Conservation (phyloP, 2,797 vertebrate genomes). For the Hypotaenidia philippensis region DNA sequence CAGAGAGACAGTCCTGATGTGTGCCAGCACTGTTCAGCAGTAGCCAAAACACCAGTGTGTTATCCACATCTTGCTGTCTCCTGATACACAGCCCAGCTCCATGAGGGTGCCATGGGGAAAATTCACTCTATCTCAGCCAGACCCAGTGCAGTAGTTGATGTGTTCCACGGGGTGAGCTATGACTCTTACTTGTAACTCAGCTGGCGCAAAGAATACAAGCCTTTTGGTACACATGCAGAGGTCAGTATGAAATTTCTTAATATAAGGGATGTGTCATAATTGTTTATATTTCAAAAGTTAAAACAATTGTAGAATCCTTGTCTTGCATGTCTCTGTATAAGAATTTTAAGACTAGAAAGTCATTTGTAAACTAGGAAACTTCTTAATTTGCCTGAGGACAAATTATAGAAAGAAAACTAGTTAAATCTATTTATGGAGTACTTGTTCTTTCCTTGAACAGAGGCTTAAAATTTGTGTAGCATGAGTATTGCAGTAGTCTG, state of each 20-base stretch:
- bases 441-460: background rate
- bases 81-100: too few species aligned
- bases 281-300: background rate
- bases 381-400: background rate
- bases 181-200: background rate
- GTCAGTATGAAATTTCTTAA: background rate
- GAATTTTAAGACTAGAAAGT: background rate
- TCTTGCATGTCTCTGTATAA: background rate
- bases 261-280: fast-evolving
- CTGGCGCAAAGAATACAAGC: background rate
- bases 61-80: too few species aligned
- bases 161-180: background rate
- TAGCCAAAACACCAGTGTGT: too few species aligned
- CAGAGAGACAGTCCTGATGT: too few species aligned
- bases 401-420: background rate
- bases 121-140: too few species aligned
- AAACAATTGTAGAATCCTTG: background rate
- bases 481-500: background rate
- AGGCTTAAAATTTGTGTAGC: background rate
- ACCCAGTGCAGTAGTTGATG: background rate
- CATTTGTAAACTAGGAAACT: background rate
- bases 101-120: too few species aligned
- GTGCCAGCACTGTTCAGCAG: too few species aligned
- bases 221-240: background rate
- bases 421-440: background rate